phyloP scores from a whole-genome alignment of 2,797 vertebrate genomes.

The Sebastes steindachneri region DNA sequence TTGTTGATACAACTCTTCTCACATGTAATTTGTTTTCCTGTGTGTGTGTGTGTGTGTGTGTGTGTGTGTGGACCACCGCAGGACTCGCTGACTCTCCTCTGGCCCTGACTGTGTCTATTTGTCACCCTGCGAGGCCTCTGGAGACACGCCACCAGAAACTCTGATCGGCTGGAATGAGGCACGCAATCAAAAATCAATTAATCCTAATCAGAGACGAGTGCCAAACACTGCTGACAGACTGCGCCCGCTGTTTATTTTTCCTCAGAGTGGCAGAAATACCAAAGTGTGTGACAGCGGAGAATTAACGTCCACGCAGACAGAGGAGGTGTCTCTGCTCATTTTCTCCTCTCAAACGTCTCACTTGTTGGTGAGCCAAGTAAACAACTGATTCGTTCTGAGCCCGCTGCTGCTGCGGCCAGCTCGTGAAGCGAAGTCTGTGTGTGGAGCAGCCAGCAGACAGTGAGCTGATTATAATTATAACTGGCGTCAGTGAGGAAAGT shows the following conservation, averaged over 20 bases:
- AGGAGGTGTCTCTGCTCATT: conserved; percentile 8
- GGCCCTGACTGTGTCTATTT: conserved; percentile 30
- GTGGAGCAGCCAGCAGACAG: neutral
- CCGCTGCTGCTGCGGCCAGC: neutral
- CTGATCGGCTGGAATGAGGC: conserved; percentile 42
- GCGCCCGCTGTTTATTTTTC: conserved; percentile 61
- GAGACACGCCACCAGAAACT: conserved; percentile 63
- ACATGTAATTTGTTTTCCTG: neutral
- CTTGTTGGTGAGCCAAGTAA: conserved; percentile 1
- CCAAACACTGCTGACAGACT: conserved; percentile 35
- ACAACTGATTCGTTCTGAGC: neutral
- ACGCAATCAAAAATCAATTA: conserved; percentile 79
- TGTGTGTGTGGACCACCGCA: neutral
- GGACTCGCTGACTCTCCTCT: neutral
- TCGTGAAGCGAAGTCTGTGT: neutral
- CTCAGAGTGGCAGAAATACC: conserved; percentile 44
- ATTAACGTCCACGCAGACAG: neutral
- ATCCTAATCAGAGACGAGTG: conserved; percentile 79
- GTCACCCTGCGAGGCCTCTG: conserved; percentile 52
- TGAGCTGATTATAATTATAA: neutral
- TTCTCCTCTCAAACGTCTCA: neutral
- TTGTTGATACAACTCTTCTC: conserved; percentile 22
- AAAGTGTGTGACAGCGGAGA: conserved; percentile 26
- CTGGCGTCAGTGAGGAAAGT: neutral
- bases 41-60: conserved; percentile 7